These are phyloP conservation scores for Neogobius melanostomus DNA, from an alignment of 2,113 vertebrate genomes.

Conservation along the genomic window DNA sequence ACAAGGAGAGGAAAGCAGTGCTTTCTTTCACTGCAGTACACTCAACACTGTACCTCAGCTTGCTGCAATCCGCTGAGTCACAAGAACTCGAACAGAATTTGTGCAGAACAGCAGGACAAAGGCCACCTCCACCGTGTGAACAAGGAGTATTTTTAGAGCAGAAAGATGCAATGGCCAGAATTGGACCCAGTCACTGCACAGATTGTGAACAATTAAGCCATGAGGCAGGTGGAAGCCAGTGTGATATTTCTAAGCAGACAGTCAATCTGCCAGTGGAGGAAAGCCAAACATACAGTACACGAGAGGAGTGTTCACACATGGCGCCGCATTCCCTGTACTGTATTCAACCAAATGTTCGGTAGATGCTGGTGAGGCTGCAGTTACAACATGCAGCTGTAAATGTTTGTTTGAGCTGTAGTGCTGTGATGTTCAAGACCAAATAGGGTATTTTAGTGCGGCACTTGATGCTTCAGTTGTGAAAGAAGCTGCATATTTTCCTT, in stretches of 20 bases:
- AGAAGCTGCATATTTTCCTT: no score
- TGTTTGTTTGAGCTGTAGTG: slow-evolving; percentile 15
- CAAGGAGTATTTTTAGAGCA: slow-evolving; percentile 32
- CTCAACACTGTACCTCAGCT: background rate
- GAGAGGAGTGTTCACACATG: no score
- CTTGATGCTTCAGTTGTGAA: no score
- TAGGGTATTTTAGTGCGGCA: no score
- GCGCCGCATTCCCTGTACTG: background rate
- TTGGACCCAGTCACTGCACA: slow-evolving; percentile 20
- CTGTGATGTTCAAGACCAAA: no score
- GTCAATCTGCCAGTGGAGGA: slow-evolving; percentile 21
- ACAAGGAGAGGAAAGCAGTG: background rate
- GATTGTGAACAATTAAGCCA: slow-evolving; percentile 42
- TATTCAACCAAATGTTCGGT: slow-evolving; percentile 14
- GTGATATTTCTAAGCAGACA: slow-evolving; percentile 36
- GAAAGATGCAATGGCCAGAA: slow-evolving; percentile 15
- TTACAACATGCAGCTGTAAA: background rate
- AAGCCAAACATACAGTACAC: slow-evolving; percentile 13
- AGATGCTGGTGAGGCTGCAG: no score
- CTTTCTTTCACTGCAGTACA: background rate
- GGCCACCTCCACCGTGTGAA: slow-evolving; percentile 16
- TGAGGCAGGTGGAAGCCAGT: slow-evolving; percentile 37
- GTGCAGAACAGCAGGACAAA: slow-evolving; percentile 28
- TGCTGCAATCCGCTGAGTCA: background rate
- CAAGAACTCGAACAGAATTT: slow-evolving; percentile 22